Evolutionary conservation across 53 echinoderm and acorn worm genomes (phyloP).

Genomic region (Arbacia lixula): DNA sequence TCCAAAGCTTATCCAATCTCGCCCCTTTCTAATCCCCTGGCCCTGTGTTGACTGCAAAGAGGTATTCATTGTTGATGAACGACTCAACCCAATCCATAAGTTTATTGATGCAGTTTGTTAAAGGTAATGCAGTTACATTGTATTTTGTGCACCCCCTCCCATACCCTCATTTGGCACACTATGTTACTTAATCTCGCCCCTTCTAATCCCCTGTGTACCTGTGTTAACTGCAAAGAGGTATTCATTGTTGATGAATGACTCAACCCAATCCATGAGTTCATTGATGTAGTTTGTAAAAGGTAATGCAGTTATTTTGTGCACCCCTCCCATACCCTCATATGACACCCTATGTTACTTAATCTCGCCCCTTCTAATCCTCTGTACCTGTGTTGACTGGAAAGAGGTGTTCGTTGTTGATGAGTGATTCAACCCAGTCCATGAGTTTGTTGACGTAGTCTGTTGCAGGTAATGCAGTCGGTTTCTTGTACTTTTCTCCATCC

Average conservation of each 20-base stretch:
- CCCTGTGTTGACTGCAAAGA: conserved; percentile 86
- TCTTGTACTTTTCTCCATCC: conserved; percentile 97
- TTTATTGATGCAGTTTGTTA: conserved; percentile 38
- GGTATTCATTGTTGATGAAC: conserved; percentile 83
- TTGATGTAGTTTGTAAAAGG: too few species aligned
- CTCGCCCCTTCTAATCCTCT: neutral
- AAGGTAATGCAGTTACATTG: too few species aligned
- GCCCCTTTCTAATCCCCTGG: neutral
- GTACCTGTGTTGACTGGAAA: conserved; percentile 94
- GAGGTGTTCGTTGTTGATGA: conserved; percentile 92
- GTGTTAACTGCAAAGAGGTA: conserved; percentile 80
- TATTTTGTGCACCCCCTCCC: too few species aligned
- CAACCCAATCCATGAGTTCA: conserved; percentile 90
- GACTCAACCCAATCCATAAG: conserved; percentile 91
- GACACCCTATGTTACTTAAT: too few species aligned
- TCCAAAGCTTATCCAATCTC: too few species aligned
- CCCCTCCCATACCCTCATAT: too few species aligned
- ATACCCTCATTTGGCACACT: too few species aligned
- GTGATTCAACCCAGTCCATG: conserved; percentile 96
- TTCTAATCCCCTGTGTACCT: conserved; percentile 57
- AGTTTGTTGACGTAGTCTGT: conserved; percentile 83
- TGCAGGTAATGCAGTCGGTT: conserved; percentile 91
- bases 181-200: neutral
- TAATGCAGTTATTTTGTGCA: too few species aligned
- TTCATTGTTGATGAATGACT: conserved; percentile 86